Evolutionary conservation across 2,797 vertebrate genomes (phyloP).

Genomic region (Scomberomorus guttatus): DNA sequence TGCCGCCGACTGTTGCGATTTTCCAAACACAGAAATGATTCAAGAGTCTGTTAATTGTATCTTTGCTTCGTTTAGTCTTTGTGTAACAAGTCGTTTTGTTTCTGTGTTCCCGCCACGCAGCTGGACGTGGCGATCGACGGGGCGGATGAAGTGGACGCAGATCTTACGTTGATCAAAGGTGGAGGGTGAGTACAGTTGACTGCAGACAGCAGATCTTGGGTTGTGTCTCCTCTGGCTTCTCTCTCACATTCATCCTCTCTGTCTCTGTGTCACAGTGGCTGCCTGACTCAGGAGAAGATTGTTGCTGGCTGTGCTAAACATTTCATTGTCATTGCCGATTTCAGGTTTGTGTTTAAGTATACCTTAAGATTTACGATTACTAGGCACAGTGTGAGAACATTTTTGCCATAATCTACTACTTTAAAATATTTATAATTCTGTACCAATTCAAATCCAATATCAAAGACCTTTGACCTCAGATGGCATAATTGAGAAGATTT

Average conservation of each 20-base stretch:
- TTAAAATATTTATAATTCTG: not conserved
- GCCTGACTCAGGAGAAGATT: conserved; percentile 98
- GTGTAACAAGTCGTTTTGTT: not conserved
- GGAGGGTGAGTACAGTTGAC: conserved; percentile 90
- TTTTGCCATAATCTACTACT: too few species aligned
- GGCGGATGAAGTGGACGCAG: conserved; percentile 95
- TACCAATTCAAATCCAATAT: not conserved
- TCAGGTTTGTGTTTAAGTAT: conserved; percentile 85
- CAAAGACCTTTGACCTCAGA: too few species aligned
- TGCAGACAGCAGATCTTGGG: fast-evolving
- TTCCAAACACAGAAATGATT: not conserved
- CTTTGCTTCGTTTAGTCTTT: not conserved
- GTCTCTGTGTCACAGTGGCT: conserved; percentile 86
- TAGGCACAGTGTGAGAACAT: fast-evolving
- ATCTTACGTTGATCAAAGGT: conserved; percentile 96
- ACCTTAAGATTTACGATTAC: not conserved
- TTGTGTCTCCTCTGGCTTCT: fast-evolving
- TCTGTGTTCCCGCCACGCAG: conserved; percentile 72
- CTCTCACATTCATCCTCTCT: not conserved
- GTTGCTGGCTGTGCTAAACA: conserved; percentile 94
- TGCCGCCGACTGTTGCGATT: not conserved
- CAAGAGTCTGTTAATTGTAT: not conserved
- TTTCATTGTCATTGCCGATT: conserved; percentile 96
- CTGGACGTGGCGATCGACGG: conserved; percentile 97
- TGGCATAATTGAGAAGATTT: too few species aligned